Percentiles rank a stretch among this genome's conserved stretches.
Conservation (phyloP, 2,888 invertebrate species). For the Dryobota labecula region DNA sequence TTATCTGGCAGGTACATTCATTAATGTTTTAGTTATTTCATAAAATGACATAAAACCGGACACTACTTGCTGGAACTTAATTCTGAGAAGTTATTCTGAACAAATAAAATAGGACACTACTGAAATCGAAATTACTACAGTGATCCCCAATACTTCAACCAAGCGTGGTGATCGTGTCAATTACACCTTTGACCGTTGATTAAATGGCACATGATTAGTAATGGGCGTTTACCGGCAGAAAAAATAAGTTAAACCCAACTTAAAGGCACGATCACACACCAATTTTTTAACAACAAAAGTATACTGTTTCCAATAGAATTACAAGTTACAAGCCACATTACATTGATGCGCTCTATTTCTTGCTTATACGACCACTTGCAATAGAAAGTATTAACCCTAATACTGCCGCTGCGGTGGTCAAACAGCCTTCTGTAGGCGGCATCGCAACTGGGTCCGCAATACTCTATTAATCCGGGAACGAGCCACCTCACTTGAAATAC, state of each 20-base stretch:
- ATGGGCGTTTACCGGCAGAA: no score
- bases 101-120: not conserved
- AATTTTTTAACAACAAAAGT: not conserved
- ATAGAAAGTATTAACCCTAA: conserved; percentile 28
- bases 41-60: not conserved
- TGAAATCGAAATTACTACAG: not conserved
- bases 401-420: conserved; percentile 25
- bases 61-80: not conserved
- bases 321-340: not conserved
- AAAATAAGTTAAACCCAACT: no score
- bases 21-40: not conserved
- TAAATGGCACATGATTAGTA: no score
- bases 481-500: conserved; percentile 75
- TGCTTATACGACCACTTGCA: conserved; percentile 21
- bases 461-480: conserved; percentile 73
- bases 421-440: conserved; percentile 56
- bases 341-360: not conserved
- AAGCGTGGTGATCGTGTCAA: not conserved
- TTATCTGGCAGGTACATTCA: not conserved
- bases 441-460: conserved; percentile 64
- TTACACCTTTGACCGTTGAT: not conserved
- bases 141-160: not conserved
- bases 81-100: no score
- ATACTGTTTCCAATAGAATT: not conserved
- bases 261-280: not conserved